Evolutionary conservation across 2,797 vertebrate genomes (phyloP), one percentile per base, ranked within the genome.

Genomic region (Somateria mollissima): DNA sequence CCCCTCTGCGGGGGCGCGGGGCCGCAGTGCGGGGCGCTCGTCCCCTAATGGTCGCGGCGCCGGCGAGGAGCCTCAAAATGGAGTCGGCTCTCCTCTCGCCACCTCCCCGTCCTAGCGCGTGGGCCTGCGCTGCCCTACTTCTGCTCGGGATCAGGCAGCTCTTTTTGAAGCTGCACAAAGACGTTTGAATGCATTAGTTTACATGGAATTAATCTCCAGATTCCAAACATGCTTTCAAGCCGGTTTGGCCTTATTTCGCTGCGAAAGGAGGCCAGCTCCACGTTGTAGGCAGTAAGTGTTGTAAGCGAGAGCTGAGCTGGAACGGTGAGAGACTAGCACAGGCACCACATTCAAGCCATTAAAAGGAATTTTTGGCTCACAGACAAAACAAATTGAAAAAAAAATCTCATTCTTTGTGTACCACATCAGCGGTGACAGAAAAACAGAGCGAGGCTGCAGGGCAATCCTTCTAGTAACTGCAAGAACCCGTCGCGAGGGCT

Each of bases 191-290:
- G 87, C 85, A 66, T 89, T 92, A 95, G 90, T 95, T 96, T 97
- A 93, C 92, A 88, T 79, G 92, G 95, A 96, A 95, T 95, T 95
- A 95, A 94, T 97, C 95, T 94, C 95, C 85, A 80, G 94, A 96
- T 96, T 96, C 94, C 95, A 93, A 96, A 97, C 94, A 78, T 92
- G 86, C 79, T 94, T 95, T 80, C 89, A 91, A 92, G 92, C 81
- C 91, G 79, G 65, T 92, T 91, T 96, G 95, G 90, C 94, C 87
- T 90, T 91, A 90, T 89, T 92, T 94, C 89, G 60, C 66, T 53
- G 93, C 91, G 19, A 87, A 95, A 94, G 74, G 91, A 93, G 95
- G 92, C 90, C 89, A 88, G 17, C 82, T 92, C 86, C 2, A 16
- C 20, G 76, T 65, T 78, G 67, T 86, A 72, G 91, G 87, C 90